Conservation (phyloP, 2,797 vertebrate genomes). For the Sebastes melanostomus region DNA sequence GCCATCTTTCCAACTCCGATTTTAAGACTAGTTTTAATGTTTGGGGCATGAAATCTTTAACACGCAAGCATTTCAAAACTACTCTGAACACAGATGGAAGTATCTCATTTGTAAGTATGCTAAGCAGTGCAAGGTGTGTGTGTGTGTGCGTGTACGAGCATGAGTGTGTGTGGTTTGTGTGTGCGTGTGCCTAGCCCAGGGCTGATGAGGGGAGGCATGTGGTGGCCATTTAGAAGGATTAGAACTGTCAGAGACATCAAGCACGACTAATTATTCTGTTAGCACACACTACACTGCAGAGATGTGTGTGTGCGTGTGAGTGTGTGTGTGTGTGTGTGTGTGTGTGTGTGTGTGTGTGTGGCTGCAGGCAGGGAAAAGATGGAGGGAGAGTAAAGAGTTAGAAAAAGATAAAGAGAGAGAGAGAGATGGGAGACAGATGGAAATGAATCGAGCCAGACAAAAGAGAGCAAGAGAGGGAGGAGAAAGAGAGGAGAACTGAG, state of each 20-base stretch:
- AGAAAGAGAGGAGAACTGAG: conserved; percentile 19
- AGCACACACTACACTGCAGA: conserved; percentile 70
- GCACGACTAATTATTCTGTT: conserved; percentile 84
- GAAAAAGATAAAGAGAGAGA: conserved; percentile 40
- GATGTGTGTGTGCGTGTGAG: conserved; percentile 30
- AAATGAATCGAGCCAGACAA: conserved; percentile 56
- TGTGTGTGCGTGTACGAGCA: conserved; percentile 6
- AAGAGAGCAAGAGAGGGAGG: conserved; percentile 9
- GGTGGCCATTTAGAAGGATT: conserved; percentile 84
- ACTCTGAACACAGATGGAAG: conserved; percentile 25
- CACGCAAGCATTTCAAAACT: neutral
- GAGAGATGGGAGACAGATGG: conserved; percentile 56
- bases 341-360: conserved; percentile 3
- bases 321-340: neutral
- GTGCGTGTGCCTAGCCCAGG: conserved; percentile 56
- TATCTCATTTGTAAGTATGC: conserved; percentile 17
- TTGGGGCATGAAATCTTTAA: neutral
- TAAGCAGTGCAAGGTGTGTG: neutral
- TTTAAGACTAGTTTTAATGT: conserved; percentile 4
- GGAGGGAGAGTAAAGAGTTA: conserved; percentile 31
- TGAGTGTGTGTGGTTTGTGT: conserved; percentile 31
- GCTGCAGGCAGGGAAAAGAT: conserved; percentile 41
- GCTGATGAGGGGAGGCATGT: conserved; percentile 82
- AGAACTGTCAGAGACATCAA: conserved; percentile 85
- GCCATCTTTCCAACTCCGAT: neutral